A percentile compares a stretch with the other conserved stretches of the same genome.
Conservation (phyloP, 2,888 invertebrate genomes). For the Mamestra brassicae region DNA sequence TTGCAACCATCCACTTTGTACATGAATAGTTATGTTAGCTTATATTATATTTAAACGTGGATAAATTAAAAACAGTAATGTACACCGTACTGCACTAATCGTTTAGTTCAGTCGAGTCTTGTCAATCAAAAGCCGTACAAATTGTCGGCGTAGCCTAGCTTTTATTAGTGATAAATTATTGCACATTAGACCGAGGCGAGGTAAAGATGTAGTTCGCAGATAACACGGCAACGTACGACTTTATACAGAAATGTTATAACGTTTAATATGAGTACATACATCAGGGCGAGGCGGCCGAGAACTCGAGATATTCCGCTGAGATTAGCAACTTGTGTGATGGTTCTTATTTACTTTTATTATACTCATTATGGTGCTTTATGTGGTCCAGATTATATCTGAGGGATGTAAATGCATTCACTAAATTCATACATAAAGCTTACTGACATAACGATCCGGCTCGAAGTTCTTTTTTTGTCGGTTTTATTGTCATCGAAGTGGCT, state of each 20-base stretch:
- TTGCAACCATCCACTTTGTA: background rate
- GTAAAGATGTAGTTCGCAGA: constrained; percentile 51
- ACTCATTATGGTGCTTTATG: background rate
- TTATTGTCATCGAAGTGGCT: no score
- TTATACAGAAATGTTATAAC: constrained; percentile 39
- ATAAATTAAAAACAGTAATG: constrained; percentile 4
- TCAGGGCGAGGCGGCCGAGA: constrained; percentile 24
- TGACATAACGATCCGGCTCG: background rate
- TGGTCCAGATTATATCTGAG: background rate
- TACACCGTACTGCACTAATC: background rate
- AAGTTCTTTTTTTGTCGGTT: background rate
- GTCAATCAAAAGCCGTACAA: constrained; percentile 55
- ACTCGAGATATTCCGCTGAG: constrained; percentile 36
- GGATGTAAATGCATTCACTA: background rate
- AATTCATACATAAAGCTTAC: constrained; percentile 1
- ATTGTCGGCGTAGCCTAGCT: constrained; percentile 56
- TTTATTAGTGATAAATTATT: constrained; percentile 60
- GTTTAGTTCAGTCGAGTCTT: constrained; percentile 7
- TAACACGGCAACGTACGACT: constrained; percentile 28
- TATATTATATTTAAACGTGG: background rate
- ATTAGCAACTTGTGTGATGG: constrained; percentile 33
- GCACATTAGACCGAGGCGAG: constrained; percentile 46
- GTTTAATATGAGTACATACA: constrained; percentile 37
- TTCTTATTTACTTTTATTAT: constrained; percentile 31
- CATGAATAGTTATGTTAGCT: no score